Base-by-base conservation (phyloP, 2,113 vertebrate species). In the Anhinga rufa region DNA sequence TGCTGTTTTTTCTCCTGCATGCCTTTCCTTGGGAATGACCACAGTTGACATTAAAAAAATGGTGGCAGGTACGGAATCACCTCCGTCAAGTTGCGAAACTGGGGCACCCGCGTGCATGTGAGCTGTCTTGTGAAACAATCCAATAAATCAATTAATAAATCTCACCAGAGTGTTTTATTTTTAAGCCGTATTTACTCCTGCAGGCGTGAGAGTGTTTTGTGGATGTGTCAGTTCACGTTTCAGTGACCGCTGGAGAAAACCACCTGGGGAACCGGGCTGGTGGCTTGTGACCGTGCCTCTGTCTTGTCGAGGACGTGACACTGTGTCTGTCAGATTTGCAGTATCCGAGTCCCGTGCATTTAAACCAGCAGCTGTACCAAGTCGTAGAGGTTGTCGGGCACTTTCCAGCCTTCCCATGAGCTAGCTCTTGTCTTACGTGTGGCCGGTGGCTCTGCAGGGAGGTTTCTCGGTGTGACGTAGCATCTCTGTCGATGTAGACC, bases 41-140 rank as follows among this genome's bases (percentile, higher is more conserved):
- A 98, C 99, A 98, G 99, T 99, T 98, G 99, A 99, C 98, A 99
- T 99, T 98, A 99, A 99, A 98, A 99, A 99, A 97, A 97, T 99
- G 98, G 98, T 99, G 98, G 97, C 99, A 99, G 99, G 99, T 99
- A 99, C 95, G 99, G 97, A 97, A 86, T 80, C 79, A 5, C 66
- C 70, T 83, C 60, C 58, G 62, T 36, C 93, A 28, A 65, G 57
- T 64, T 49, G 89, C 16, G 24, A 42, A 66, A n/a, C 61, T 9
- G 92, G 92, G 95, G 96, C 82, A 34, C 26, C 36, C 65, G 65
- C 62, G 89, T 97, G 96, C 97, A 96, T 97, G 97, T 40, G 38
- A 95, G 76, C 64, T 66, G 76, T 48, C 72, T 9, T 14, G 80
- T 76, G 34, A 6, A 66, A 42, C 42, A 7, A 72, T 76, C 79